Evolutionary conservation across 2,888 invertebrate genomes (phyloP).

Genomic region (Cheilosia soror): DNA sequence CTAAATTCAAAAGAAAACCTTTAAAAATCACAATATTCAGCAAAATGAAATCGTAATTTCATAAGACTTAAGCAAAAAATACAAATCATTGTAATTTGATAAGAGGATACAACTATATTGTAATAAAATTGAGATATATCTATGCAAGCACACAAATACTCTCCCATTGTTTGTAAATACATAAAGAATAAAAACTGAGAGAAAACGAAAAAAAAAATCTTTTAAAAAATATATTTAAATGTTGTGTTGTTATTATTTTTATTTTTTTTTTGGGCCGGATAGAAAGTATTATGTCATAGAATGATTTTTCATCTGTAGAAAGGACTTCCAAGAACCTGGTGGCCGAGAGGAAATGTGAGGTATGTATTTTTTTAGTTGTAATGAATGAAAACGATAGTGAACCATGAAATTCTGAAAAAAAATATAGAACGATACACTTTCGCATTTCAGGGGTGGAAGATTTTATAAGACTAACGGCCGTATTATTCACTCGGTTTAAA

Average conservation of each 20-base stretch:
- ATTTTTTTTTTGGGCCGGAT: neutral
- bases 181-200: constrained; percentile 36
- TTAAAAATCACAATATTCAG: constrained; percentile 23
- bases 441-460: too few species aligned
- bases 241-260: constrained; percentile 27
- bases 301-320: too few species aligned
- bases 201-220: constrained; percentile 27
- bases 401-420: too few species aligned
- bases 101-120: constrained; percentile 53
- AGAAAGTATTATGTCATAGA: constrained; percentile 11
- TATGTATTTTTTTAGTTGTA: too few species aligned
- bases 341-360: too few species aligned
- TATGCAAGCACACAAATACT: constrained; percentile 68
- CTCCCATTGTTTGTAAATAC: constrained; percentile 73
- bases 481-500: too few species aligned
- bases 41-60: constrained; percentile 38
- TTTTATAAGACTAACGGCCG: too few species aligned
- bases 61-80: constrained; percentile 47
- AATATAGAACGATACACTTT: too few species aligned
- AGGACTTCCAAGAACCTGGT: too few species aligned
- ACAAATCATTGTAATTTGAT: constrained; percentile 54
- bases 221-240: constrained; percentile 42
- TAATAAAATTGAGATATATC: constrained; percentile 53
- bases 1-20: constrained; percentile 15
- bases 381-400: too few species aligned